A percentile compares a stretch with the other conserved stretches of the same genome.
Conservation (phyloP, 1,140 invertebrate species). For the Cyphomyrmex costatus region DNA sequence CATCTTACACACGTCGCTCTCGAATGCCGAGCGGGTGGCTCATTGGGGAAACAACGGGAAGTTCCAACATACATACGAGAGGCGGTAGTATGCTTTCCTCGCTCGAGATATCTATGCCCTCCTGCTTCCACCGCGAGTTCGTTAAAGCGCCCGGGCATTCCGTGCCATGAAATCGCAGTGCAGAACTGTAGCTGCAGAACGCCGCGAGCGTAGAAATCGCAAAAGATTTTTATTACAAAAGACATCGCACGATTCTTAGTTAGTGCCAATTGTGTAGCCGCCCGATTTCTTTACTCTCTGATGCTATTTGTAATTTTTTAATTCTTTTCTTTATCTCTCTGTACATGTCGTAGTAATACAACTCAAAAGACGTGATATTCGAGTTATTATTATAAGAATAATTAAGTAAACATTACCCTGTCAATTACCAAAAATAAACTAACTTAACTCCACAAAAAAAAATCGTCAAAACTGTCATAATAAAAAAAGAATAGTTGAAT, state of each 20-base stretch:
- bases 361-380: no score
- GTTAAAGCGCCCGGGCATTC: conserved; percentile 31
- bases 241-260: not conserved
- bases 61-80: conserved; percentile 42
- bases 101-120: conserved; percentile 32
- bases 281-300: not conserved
- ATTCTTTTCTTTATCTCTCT: not conserved
- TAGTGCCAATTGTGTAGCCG: conserved; percentile 8
- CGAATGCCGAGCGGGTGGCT: conserved; percentile 36
- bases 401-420: no score
- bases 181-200: not conserved
- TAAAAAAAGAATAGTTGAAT: no score
- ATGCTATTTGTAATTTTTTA: conserved; percentile 5
- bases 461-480: no score
- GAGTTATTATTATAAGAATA: no score
- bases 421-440: no score
- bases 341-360: not conserved
- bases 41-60: conserved; percentile 53
- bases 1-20: conserved; percentile 62
- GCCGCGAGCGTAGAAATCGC: not conserved
- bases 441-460: no score
- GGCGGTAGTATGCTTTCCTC: not conserved
- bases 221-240: conserved; percentile 33
- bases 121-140: conserved; percentile 4
- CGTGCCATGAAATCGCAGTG: conserved; percentile 26